phyloP scores from a whole-genome alignment of 2,888 invertebrate genomes.

The Pocota personata region DNA sequence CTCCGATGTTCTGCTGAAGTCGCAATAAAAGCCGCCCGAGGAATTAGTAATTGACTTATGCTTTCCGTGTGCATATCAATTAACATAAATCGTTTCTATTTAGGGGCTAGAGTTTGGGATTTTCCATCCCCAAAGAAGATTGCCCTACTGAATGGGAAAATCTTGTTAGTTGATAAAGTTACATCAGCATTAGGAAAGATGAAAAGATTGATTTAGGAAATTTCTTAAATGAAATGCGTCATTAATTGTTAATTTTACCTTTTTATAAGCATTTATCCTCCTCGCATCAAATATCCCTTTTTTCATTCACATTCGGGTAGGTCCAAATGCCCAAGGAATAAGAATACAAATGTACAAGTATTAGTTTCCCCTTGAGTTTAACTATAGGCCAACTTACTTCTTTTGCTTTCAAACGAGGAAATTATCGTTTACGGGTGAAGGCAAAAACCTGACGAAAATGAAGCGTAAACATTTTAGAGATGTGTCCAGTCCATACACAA shows the following conservation, averaged over 20 bases:
- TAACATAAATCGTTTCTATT: constrained; percentile 67
- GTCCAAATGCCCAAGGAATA: constrained; percentile 14
- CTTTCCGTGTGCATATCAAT: constrained; percentile 53
- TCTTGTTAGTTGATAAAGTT: constrained; percentile 24
- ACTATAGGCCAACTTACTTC: constrained; percentile 30
- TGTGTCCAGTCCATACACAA: constrained; percentile 56
- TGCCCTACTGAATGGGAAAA: constrained; percentile 14
- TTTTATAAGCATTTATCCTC: constrained; percentile 50
- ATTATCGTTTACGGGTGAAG: constrained; percentile 28
- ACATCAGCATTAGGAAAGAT: background rate
- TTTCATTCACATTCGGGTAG: constrained; percentile 22
- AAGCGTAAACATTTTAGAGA: constrained; percentile 64
- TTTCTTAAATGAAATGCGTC: constrained; percentile 36
- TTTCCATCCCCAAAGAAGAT: background rate
- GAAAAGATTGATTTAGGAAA: constrained; percentile 36
- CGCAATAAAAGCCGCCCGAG: constrained; percentile 47
- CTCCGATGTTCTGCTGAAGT: constrained; percentile 42
- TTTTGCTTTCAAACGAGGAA: constrained; percentile 41
- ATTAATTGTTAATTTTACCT: constrained; percentile 58
- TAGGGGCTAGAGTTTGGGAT: constrained; percentile 7
- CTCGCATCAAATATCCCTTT: constrained; percentile 37
- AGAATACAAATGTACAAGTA: constrained; percentile 28
- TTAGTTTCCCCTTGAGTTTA: constrained; percentile 34
- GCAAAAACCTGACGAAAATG: constrained; percentile 50
- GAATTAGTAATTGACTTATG: constrained; percentile 70